Conservation (phyloP, 30 jellyfish, hydroid and myxozoan genomes). For the Aurelia aurita region DNA sequence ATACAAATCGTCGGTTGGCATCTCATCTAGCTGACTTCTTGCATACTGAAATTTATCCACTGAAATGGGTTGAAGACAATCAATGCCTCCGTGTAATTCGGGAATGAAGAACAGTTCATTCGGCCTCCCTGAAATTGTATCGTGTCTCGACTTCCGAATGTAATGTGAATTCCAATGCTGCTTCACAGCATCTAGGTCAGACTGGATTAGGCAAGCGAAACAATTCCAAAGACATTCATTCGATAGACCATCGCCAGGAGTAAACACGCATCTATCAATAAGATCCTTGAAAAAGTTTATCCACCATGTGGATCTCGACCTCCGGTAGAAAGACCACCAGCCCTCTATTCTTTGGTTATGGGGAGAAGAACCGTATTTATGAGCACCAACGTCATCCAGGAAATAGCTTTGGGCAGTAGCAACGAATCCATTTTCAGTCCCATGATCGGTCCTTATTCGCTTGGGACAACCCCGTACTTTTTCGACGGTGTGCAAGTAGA, state of each 20-base stretch:
- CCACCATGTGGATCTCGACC: slow-evolving; percentile 76
- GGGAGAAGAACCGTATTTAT: slow-evolving; percentile 79
- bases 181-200: slow-evolving; percentile 73
- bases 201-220: slow-evolving; percentile 61
- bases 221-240: slow-evolving; percentile 70
- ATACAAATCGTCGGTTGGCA: slow-evolving; percentile 42
- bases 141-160: slow-evolving; percentile 66
- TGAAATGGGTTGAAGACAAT: slow-evolving; percentile 35
- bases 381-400: slow-evolving; percentile 57
- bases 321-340: slow-evolving; percentile 78
- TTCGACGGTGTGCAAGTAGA: slow-evolving; percentile 56
- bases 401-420: slow-evolving; percentile 71
- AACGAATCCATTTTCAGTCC: slow-evolving; percentile 75
- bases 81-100: slow-evolving; percentile 60
- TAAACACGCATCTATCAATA: slow-evolving; percentile 51
- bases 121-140: slow-evolving; percentile 80
- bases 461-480: slow-evolving; percentile 44
- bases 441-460: slow-evolving; percentile 32
- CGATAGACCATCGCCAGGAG: slow-evolving; percentile 40
- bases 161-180: slow-evolving; percentile 76
- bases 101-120: slow-evolving; percentile 65
- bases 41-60: slow-evolving; percentile 62
- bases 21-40: slow-evolving; percentile 52
- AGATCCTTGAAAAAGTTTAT: slow-evolving; percentile 64
- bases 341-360: slow-evolving; percentile 80